These are phyloP conservation scores for Cotesia chilonis DNA, from an alignment of 1,140 invertebrate genomes.

Conservation along the genomic window DNA sequence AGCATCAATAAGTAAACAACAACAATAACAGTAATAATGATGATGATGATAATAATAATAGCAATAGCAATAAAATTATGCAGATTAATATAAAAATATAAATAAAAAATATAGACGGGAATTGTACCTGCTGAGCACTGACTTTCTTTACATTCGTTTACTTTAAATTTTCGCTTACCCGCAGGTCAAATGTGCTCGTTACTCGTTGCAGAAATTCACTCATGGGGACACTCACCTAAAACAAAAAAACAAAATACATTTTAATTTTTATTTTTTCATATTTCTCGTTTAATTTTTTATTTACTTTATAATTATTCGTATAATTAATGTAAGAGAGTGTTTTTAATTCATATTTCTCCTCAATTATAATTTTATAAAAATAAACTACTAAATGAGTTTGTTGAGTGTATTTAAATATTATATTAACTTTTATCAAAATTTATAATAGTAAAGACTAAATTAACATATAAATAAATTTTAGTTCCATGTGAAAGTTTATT, in stretches of 20 bases:
- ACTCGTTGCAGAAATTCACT: constrained; percentile 37
- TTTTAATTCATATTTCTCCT: too few relatives aligned
- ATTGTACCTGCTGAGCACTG: constrained; percentile 13
- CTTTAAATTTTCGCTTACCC: constrained; percentile 34
- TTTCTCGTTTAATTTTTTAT: neutral
- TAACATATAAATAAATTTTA: too few relatives aligned
- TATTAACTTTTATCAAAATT: too few relatives aligned
- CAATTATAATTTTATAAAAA: too few relatives aligned
- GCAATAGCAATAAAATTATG: neutral
- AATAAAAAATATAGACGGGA: neutral
- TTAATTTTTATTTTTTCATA: constrained; percentile 3
- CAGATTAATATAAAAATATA: neutral
- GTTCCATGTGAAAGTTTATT: too few relatives aligned
- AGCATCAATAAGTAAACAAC: neutral
- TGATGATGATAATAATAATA: neutral
- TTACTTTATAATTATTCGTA: neutral
- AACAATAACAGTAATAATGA: neutral
- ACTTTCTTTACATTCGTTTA: constrained; percentile 23
- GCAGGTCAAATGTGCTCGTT: constrained; percentile 35
- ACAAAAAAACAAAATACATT: constrained; percentile 31
- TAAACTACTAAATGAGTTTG: too few relatives aligned
- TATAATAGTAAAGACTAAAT: too few relatives aligned
- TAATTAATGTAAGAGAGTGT: too few relatives aligned
- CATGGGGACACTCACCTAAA: constrained; percentile 42
- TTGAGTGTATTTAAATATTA: too few relatives aligned